Evolutionary conservation across 2,113 vertebrate genomes (phyloP).

Genomic region (Setophaga coronata): DNA sequence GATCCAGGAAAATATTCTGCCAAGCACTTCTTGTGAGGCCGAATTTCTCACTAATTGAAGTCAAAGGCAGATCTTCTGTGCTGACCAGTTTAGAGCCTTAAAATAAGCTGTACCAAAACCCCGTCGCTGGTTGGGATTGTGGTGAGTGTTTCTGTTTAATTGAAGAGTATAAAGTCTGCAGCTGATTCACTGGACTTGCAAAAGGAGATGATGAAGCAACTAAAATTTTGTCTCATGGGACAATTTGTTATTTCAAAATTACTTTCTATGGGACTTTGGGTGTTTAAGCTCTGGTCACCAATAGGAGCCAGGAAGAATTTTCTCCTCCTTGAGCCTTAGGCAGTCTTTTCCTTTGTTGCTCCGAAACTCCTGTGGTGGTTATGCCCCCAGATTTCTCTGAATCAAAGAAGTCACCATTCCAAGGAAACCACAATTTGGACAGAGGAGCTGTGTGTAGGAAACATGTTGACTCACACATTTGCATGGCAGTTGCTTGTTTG

Average conservation of each 20-base stretch:
- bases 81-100: not conserved
- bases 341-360: not conserved
- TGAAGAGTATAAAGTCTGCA: not conserved
- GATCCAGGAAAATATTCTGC: not conserved
- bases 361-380: not conserved
- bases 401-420: not conserved
- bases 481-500: not conserved
- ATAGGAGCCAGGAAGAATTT: not conserved
- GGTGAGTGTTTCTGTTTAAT: not conserved
- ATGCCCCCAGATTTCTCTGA: not conserved
- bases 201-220: slow-evolving; percentile 15
- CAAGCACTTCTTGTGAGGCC: not conserved
- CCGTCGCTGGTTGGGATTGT: not conserved
- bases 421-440: not conserved
- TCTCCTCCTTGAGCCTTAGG: not conserved
- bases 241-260: not conserved
- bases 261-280: not conserved
- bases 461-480: not conserved
- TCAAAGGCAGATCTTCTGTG: not conserved
- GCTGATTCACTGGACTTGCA: slow-evolving; percentile 16
- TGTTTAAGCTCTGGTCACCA: not conserved
- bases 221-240: not conserved
- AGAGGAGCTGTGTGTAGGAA: not conserved
- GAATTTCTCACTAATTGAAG: not conserved
- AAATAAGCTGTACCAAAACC: not conserved